Evolutionary conservation across 2,888 invertebrate species (phyloP), one percentile per base, ranked within the genome.

Genomic region (Cataglyphis rosenhaueri): DNA sequence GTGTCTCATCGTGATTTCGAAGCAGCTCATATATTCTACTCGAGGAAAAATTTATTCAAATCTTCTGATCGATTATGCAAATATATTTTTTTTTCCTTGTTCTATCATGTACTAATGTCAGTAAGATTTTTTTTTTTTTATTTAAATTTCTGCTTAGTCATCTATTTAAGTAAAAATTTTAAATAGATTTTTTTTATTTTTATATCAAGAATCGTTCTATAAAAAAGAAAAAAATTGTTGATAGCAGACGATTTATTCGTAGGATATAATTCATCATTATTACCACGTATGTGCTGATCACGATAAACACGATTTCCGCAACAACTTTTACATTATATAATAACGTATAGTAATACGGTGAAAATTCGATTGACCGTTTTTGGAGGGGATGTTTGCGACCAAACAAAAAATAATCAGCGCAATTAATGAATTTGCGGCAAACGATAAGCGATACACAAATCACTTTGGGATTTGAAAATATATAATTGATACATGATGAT

Each of bases 401-500:
- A 21, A 66, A 68, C 44, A 15, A 35, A 70, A 70, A 48, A 68
- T n/a, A 66, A 52, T 52, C 68, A 55, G 44, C 21, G 44, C 59
- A 25, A 79, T 64, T 44, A 79, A 79, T 68, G 32, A 70, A 66
- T 41, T n/a, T n/a, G 68, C 38, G 59, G 21, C 44, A 48, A 61
- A 70, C 78, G 78, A 68, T 68, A 78, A 59, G 57, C 68, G 68
- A 68, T 59, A 78, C 78, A 68, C 78, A 68, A 70, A 79, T 79
- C 78, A 68, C 78, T 79, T 70, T 79, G 35, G 78, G 59, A 61
- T 35, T 70, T 9, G 35, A 70, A 79, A 68, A 79, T 70, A 70
- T 79, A 44, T 79, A 44, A 70, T n/a, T n/a, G 25, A 10, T 70
- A 48, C 35, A 38, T 25, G 12, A 21, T 21, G 29, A 8, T 35